Base-by-base conservation (phyloP, 2,888 invertebrate species). In the Nomada goodeniana region DNA sequence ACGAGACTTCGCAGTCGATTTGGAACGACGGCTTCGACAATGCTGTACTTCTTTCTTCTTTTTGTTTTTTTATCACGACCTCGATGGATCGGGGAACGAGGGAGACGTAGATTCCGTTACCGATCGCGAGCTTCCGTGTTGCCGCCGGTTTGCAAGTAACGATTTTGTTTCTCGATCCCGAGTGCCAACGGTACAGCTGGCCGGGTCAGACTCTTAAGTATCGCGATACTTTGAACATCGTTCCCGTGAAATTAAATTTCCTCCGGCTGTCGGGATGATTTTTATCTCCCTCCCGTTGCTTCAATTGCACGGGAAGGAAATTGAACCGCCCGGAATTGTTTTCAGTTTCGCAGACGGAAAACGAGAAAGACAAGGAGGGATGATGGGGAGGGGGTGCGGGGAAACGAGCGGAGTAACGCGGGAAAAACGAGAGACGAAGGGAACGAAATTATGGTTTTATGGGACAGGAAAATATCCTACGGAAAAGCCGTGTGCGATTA, bases 291-390 rank as follows among this genome's bases (percentile, higher is more conserved):
- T 5, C 55, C 2, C 52, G 71, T 64, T 57, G 61, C 60, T 26
- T 70, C 74, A 78, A 77, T 83, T 71, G 83, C 70, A 42, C 47
- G 55, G 70, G 20, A 53, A 82, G 74, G 82, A 71, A 79, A 83
- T 83, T 79, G 78, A 83, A 83, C 82, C 78, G 74, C 26, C n/a
- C 68, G 69, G 83, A 79, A 83, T 83, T 82, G 82, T 83, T 83
- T 78, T 68, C 82, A 63, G 74, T 79, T 76, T 68, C n/a, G 67
- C 55, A 60, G 55, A 50, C 59, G 20, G 61, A 44, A 20, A 10
- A 23, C 11, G 53, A 67, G 36, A 67, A 18, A 15, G 18, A 36
- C 36, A 18, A 18, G 57, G 1, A 2, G 20, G 4, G 18, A n/a
- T 23, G 20, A 15, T 50, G n/a, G 13, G 29, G 18, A 13, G 47